Evolutionary conservation across 2,797 vertebrate genomes (phyloP).

Genomic region (Adelosebastes latens): DNA sequence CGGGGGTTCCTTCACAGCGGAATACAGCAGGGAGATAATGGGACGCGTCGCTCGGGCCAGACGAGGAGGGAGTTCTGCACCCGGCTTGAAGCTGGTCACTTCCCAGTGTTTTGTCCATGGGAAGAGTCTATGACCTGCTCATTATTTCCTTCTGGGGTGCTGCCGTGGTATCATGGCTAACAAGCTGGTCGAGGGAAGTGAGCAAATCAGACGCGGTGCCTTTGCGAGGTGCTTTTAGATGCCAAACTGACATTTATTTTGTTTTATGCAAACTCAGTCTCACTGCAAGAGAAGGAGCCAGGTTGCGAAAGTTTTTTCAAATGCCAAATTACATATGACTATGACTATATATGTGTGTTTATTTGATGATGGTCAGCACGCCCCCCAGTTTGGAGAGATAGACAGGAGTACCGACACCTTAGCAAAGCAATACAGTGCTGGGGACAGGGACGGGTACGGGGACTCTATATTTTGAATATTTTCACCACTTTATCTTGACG

Average conservation of each 20-base stretch:
- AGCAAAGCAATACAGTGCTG: no score
- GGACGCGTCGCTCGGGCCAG: conserved; percentile 9
- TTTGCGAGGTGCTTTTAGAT: not conserved
- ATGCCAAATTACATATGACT: not conserved
- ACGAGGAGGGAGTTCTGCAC: conserved; percentile 19
- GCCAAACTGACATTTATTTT: not conserved
- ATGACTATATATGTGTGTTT: not conserved
- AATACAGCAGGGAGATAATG: conserved; percentile 57
- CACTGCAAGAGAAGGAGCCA: no score
- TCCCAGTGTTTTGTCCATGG: conserved; percentile 64
- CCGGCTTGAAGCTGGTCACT: conserved; percentile 59
- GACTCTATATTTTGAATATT: no score
- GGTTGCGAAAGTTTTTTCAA: not conserved
- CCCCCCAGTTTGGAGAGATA: no score
- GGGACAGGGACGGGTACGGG: no score
- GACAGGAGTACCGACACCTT: no score
- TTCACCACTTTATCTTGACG: no score
- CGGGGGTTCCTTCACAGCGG: conserved; percentile 47
- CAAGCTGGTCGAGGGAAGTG: conserved; percentile 18
- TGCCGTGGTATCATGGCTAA: conserved; percentile 46
- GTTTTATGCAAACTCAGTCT: not conserved
- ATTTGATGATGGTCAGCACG: no score
- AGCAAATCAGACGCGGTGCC: conserved; percentile 1
- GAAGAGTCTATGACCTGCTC: conserved; percentile 54
- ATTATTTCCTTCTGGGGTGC: conserved; percentile 51